A percentile compares a stretch with the other conserved stretches of the same genome.
phyloP scores from a whole-genome alignment of 2,797 vertebrate species.

The Periophthalmus magnuspinnatus region DNA sequence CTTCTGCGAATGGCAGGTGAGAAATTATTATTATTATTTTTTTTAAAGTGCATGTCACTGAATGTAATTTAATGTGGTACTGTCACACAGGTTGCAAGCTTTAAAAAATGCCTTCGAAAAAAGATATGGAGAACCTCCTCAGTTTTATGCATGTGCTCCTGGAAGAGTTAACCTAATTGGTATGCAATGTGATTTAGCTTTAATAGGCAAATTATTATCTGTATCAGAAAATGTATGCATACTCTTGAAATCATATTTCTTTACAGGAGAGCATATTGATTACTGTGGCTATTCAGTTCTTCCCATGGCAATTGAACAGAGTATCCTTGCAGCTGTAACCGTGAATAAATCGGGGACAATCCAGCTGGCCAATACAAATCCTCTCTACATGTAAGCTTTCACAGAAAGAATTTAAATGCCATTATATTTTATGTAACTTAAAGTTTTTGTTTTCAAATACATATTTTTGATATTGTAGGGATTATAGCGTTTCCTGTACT shows the following conservation, averaged over 20 bases:
- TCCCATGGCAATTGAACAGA: constrained; percentile 96
- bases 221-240: neutral
- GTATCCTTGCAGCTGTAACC: constrained; percentile 89
- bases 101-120: constrained; percentile 85
- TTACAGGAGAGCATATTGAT: constrained; percentile 93
- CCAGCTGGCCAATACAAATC: constrained; percentile 85
- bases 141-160: constrained; percentile 92
- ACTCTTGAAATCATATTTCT: constrained; percentile 8
- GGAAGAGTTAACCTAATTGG: constrained; percentile 91
- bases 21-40: constrained; percentile 1
- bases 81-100: constrained; percentile 81
- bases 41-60: neutral
- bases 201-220: neutral
- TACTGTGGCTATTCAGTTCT: constrained; percentile 98
- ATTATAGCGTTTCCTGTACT: constrained; percentile 78
- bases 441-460: neutral
- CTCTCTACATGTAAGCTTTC: constrained; percentile 85
- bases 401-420: neutral
- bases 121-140: constrained; percentile 86
- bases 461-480: constrained; percentile 78
- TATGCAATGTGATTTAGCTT: constrained; percentile 78
- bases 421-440: neutral
- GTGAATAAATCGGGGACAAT: constrained; percentile 79
- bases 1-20: constrained; percentile 68
- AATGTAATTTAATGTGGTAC: neutral